Evolutionary conservation across 2,113 vertebrate species (phyloP).

Genomic region (Tautogolabrus adspersus): DNA sequence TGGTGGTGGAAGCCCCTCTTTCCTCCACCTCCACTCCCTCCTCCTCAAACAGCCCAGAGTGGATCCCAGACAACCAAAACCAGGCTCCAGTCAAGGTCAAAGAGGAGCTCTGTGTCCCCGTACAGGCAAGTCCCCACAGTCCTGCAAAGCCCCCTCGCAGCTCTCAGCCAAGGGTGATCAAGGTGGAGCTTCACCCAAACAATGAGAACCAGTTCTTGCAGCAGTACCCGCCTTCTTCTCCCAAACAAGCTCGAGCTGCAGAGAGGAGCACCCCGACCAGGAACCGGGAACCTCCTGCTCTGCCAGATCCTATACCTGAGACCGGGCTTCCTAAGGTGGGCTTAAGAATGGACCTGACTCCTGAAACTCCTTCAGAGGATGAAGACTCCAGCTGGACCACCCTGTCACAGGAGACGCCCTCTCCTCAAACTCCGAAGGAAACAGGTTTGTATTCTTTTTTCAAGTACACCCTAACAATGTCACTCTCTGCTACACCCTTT

Average conservation of each 20-base stretch:
- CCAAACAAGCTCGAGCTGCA: slow-evolving; percentile 84
- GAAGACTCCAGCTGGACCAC: slow-evolving; percentile 99
- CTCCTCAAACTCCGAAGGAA: slow-evolving; percentile 89
- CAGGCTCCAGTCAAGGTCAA: slow-evolving; percentile 60
- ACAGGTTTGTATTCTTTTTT: slow-evolving; percentile 82
- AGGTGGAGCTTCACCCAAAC: slow-evolving; percentile 79
- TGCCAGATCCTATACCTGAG: slow-evolving; percentile 87
- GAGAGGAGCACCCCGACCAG: slow-evolving; percentile 85
- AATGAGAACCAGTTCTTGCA: slow-evolving; percentile 81
- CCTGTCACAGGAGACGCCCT: slow-evolving; percentile 93
- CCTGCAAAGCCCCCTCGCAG: slow-evolving; percentile 73
- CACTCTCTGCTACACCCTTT: no score
- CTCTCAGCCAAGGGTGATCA: slow-evolving; percentile 73
- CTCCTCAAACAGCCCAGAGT: slow-evolving; percentile 70
- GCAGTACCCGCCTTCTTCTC: slow-evolving; percentile 75
- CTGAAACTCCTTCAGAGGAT: slow-evolving; percentile 90
- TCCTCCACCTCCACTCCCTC: slow-evolving; percentile 76
- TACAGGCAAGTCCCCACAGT: slow-evolving; percentile 68
- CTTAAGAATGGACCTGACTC: slow-evolving; percentile 89
- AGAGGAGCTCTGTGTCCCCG: slow-evolving; percentile 68
- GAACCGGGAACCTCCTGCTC: slow-evolving; percentile 54
- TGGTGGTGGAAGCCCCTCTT: slow-evolving; percentile 79
- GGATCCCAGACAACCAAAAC: slow-evolving; percentile 70
- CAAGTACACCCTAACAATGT: background rate
- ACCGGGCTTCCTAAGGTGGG: slow-evolving; percentile 90